Base-by-base conservation (phyloP, 2,797 vertebrate species). In the Melanotaenia boesemani region DNA sequence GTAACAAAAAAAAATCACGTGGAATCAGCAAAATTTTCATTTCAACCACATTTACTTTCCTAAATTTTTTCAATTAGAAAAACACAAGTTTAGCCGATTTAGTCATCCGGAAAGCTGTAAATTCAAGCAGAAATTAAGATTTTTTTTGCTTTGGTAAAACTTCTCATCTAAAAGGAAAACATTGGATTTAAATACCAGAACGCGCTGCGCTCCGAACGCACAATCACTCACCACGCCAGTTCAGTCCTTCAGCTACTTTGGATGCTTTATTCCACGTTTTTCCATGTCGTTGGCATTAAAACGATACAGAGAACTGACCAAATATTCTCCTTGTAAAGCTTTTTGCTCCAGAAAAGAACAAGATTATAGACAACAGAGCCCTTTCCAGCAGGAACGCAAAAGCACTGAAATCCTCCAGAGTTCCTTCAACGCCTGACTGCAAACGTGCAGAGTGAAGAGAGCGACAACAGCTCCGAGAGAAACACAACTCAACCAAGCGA, bases 211-310 rank as follows among this genome's bases (percentile, higher is more conserved):
- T 69, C 57, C 28, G n/a, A 63, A 37, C 50, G 65, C 77, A 62
- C 81, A 48, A 52, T 39, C 74, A 77, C 86, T 85, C 8, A 92
- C 88, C 83, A 63, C 82, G 34, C 81, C 77, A 60, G 1, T 81
- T 92, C 85, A 88, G 86, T 84, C 80, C 87, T 88, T 81, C 72
- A 63, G 83, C 83, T 88, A 90, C 88, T 92, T 89, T 75, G 81
- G 64, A 84, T 76, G 87, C 83, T 87, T 89, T 64, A 86, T 57
- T 82, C 72, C 83, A 65, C 72, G 81, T 81, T 80, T 88, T 83
- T 87, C 83, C 91, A 90, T 93, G 69, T 79, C 82, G 72, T 39
- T 58, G 30, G 8, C 56, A 77, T 44, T 56, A 70, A 80, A 78
- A 75, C 34, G 37, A 55, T 63, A 48, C 71, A n/a, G 11, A 62